Percentiles rank a stretch among this genome's conserved stretches.
Evolutionary conservation across 2,888 invertebrate genomes (phyloP).

Genomic region (Protodeltote pygarga): DNA sequence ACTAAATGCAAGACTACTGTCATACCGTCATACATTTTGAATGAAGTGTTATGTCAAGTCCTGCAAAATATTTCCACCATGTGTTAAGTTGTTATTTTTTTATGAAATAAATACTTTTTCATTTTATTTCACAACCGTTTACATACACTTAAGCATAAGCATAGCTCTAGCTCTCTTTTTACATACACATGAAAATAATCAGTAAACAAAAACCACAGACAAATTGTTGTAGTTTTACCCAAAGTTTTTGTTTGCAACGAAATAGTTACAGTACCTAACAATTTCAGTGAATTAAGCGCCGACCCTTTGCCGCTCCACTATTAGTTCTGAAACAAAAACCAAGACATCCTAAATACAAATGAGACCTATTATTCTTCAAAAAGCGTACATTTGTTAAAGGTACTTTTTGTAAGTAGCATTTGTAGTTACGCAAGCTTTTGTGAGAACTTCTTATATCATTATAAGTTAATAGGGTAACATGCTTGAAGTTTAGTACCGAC

Average conservation of each 20-base stretch:
- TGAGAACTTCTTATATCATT: conserved; percentile 7
- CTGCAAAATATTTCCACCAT: too few species aligned
- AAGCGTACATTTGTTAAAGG: conserved; percentile 37
- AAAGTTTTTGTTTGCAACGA: conserved; percentile 45
- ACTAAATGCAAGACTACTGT: too few species aligned
- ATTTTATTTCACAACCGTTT: too few species aligned
- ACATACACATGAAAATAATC: not conserved
- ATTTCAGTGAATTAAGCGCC: conserved; percentile 46
- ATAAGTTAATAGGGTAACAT: too few species aligned
- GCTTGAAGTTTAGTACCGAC: too few species aligned
- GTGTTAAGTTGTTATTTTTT: too few species aligned
- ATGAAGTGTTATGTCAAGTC: too few species aligned
- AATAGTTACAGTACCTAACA: too few species aligned
- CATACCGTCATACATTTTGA: too few species aligned
- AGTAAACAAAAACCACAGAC: conserved; percentile 11
- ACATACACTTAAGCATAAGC: too few species aligned
- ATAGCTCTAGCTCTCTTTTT: too few species aligned
- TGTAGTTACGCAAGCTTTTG: conserved; percentile 6
- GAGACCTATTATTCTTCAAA: conserved; percentile 41
- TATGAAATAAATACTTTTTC: not conserved
- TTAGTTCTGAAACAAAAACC: conserved; percentile 38
- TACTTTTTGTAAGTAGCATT: conserved; percentile 38
- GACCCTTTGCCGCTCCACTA: conserved; percentile 24
- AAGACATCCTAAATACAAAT: conserved; percentile 46
- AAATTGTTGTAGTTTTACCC: conserved; percentile 36